phyloP scores from a whole-genome alignment of 1,140 invertebrate genomes.

The Calycopis cecrops region DNA sequence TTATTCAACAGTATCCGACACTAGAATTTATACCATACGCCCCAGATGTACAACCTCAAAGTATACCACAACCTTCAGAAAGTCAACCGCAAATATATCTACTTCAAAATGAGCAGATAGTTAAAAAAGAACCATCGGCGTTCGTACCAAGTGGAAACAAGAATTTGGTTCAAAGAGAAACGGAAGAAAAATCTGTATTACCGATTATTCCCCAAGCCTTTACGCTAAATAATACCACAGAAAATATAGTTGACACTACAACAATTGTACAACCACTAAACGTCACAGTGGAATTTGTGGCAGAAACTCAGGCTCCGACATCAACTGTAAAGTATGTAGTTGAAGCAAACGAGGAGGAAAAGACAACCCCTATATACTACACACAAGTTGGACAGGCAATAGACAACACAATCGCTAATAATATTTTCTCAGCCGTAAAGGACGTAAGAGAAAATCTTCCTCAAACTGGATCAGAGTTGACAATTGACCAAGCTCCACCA shows the following conservation, averaged over 20 bases:
- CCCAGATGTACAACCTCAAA: constrained; percentile 27
- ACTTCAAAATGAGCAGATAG: constrained; percentile 60
- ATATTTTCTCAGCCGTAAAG: constrained; percentile 57
- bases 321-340: constrained; percentile 42
- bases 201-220: constrained; percentile 49
- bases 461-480: constrained; percentile 38
- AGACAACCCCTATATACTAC: constrained; percentile 54
- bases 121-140: constrained; percentile 49
- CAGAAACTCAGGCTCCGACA: constrained; percentile 33
- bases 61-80: constrained; percentile 35
- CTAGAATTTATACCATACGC: constrained; percentile 57
- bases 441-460: constrained; percentile 54
- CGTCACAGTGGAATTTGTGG: constrained; percentile 31
- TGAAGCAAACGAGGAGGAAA: constrained; percentile 40
- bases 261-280: constrained; percentile 26
- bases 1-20: constrained; percentile 51
- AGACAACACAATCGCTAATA: constrained; percentile 45
- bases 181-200: constrained; percentile 42
- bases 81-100: constrained; percentile 37
- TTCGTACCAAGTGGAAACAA: constrained; percentile 36
- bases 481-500: constrained; percentile 29
- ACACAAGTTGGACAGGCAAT: constrained; percentile 53
- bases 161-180: constrained; percentile 54
- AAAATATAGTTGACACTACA: constrained; percentile 35
- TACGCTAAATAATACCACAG: constrained; percentile 41